Conservation (phyloP, 2,797 vertebrate genomes). For the Anabas testudineus region DNA sequence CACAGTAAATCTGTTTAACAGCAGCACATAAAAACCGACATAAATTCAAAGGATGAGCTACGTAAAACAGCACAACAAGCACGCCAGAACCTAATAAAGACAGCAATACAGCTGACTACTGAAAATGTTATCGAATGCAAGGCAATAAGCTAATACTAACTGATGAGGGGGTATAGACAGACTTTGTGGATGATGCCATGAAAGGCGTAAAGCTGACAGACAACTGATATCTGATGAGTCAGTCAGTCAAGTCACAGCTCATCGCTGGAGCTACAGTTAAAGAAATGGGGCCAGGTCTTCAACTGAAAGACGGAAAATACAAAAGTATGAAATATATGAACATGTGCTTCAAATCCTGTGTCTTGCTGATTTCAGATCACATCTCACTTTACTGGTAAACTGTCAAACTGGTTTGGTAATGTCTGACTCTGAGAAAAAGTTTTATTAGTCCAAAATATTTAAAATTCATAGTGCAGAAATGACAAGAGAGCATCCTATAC, state of each 20-base stretch:
- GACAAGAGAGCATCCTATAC: no score
- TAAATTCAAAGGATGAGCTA: conserved; percentile 63
- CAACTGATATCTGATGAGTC: conserved; percentile 25
- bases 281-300: neutral
- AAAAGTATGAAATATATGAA: neutral
- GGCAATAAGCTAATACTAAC: conserved; percentile 62
- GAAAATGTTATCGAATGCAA: conserved; percentile 29
- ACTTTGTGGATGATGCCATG: neutral
- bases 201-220: conserved; percentile 24
- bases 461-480: no score
- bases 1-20: conserved; percentile 71
- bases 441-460: no score
- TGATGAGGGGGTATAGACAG: conserved; percentile 14
- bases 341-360: no score
- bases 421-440: no score
- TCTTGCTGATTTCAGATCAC: no score
- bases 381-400: no score
- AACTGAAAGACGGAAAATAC: neutral
- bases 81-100: conserved; percentile 44
- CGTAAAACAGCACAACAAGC: conserved; percentile 62
- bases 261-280: neutral
- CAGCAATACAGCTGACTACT: conserved; percentile 35
- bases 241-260: conserved; percentile 36
- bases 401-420: no score
- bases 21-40: conserved; percentile 60